Percentiles rank a stretch among this genome's conserved stretches.
phyloP scores from a whole-genome alignment of 1,140 invertebrate species.

The Sarcophaga peregrina region DNA sequence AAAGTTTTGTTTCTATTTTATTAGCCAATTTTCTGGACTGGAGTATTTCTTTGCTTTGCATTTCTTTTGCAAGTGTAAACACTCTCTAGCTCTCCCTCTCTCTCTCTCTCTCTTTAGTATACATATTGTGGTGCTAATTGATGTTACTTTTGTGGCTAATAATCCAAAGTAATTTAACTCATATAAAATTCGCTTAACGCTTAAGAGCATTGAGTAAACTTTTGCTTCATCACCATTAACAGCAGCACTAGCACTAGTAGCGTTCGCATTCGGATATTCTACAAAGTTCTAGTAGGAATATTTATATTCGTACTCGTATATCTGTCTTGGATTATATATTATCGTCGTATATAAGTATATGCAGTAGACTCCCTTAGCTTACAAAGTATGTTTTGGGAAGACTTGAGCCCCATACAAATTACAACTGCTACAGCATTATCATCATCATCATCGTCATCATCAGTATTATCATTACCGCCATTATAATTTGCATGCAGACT shows the following conservation, averaged over 20 bases:
- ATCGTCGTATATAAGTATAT: not conserved
- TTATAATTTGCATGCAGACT: not conserved
- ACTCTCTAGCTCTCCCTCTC: no score
- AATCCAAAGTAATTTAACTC: slow-evolving; percentile 46
- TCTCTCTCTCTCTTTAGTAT: no score
- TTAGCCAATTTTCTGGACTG: no score
- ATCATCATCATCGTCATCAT: not conserved
- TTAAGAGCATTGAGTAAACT: slow-evolving; percentile 42
- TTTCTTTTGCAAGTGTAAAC: not conserved
- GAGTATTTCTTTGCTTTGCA: no score
- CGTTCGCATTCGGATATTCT: no score
- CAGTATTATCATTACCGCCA: not conserved
- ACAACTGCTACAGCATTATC: not conserved
- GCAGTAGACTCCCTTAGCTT: not conserved
- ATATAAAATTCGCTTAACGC: slow-evolving; percentile 43
- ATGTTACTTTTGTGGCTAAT: slow-evolving; percentile 46
- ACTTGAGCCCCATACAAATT: not conserved
- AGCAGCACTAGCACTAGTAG: not conserved
- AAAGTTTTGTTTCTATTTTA: no score
- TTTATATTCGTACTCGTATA: not conserved
- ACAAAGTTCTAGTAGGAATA: not conserved
- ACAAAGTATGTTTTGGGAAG: not conserved
- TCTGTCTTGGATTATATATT: no score
- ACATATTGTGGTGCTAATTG: slow-evolving; percentile 42
- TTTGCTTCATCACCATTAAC: slow-evolving; percentile 37